phyloP scores from a whole-genome alignment of 2,113 vertebrate genomes.

The Ptilonorhynchus violaceus region DNA sequence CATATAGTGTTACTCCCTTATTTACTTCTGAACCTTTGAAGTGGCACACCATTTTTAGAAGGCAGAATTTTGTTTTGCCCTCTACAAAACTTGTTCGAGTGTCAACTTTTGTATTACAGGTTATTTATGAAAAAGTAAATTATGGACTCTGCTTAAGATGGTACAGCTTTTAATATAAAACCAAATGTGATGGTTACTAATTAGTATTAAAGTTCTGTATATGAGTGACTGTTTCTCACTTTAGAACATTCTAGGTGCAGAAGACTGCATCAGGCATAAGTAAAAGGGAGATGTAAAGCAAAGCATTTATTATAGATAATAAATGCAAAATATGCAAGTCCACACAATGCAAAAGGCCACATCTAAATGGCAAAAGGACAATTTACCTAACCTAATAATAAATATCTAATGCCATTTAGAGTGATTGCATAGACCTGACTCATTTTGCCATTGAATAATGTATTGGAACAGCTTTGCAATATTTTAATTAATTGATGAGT shows the following conservation, averaged over 20 bases:
- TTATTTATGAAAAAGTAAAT: not conserved
- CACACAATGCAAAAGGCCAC: not conserved
- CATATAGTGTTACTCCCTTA: not conserved
- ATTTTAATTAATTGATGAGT: constrained; percentile 28
- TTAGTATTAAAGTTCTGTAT: not conserved
- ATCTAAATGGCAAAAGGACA: not conserved
- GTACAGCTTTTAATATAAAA: not conserved
- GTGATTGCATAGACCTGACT: not conserved
- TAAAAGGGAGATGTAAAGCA: not conserved
- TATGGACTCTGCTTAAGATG: not conserved
- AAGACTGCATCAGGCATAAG: not conserved
- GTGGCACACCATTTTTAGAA: not conserved
- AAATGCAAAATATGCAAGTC: not conserved
- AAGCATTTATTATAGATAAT: rapidly evolving
- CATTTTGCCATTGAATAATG: not conserved
- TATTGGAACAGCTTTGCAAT: not conserved
- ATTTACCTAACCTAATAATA: not conserved
- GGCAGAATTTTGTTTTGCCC: not conserved
- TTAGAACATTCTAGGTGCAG: not conserved
- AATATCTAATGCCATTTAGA: not conserved
- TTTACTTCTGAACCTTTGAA: not conserved
- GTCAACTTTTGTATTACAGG: not conserved
- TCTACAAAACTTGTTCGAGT: not conserved
- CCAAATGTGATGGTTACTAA: not conserved
- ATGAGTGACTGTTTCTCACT: not conserved